Base-by-base conservation (phyloP, 2,888 invertebrate genomes). In the Endomychus coccineus region DNA sequence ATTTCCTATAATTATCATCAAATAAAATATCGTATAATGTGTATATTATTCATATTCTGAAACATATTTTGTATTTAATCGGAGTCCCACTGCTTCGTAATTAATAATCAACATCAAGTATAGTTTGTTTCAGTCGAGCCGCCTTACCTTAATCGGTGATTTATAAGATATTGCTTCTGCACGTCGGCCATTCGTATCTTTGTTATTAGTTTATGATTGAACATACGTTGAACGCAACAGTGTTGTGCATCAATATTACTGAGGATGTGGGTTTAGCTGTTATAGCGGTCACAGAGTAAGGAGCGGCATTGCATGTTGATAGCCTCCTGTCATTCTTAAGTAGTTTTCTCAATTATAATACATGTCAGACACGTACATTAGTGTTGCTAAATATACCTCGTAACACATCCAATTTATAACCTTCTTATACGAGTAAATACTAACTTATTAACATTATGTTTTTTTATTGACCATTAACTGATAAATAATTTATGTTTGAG, bases 341-440 rank as follows among this genome's bases (percentile, higher is more conserved):
- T 59, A 59, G 58, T 59, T 57, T 56, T 58, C 58, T 61, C 58
- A 59, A 61, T 61, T 61, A 59, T 60, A 60, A 58, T 61, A 58
- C 59, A 58, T 59, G 59, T 60, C 59, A 58, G 58, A 59, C 58
- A 59, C 51, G 58, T 59, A 58, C 59, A 58, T 59, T 59, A 61
- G 59, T 58, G 58, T 58, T 57, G 59, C 61, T 61, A 59, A 61
- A 60, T 60, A 59, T 58, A 58, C 55, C 52, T 53, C 53, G 58
- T 58, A 59, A 59, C 58, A 55, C 54, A 51, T 52, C 50, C 50
- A 59, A 58, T 59, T 61, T 59, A 61, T 58, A 58, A 51, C 56
- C 45, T 54, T 50, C 50, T 49, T 48, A 49, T 51, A 45, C 45
- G 48, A 52, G 52, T n/a, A n/a, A 54, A 54, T 54, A 50, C 53